Conservation (phyloP, 2,113 vertebrate genomes). For the Pseudopodoces humilis region DNA sequence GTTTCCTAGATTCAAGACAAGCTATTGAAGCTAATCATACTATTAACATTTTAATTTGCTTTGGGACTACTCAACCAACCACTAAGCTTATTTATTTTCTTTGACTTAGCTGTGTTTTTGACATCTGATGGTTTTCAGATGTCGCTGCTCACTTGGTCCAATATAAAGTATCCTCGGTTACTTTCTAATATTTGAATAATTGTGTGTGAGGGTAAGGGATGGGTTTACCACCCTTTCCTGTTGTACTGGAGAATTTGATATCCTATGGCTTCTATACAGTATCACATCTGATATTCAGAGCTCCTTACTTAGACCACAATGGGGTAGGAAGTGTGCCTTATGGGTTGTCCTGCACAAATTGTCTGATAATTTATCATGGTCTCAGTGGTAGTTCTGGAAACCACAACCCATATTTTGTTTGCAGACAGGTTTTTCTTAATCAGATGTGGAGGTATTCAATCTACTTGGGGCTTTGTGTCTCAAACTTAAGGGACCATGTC, state of each 20-base stretch:
- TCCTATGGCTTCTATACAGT: not conserved
- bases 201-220: not conserved
- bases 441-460: not conserved
- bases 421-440: not conserved
- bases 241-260: not conserved
- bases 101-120: not conserved
- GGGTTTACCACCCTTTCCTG: not conserved
- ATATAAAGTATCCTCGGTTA: not conserved
- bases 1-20: not conserved
- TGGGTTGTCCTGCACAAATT: not conserved
- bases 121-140: not conserved
- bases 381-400: not conserved
- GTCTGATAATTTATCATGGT: not conserved
- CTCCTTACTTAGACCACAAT: not conserved
- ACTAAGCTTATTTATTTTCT: not conserved
- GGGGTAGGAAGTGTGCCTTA: not conserved
- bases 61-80: not conserved
- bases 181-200: not conserved
- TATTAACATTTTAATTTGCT: not conserved
- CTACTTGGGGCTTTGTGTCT: not conserved
- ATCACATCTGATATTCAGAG: not conserved
- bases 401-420: not conserved
- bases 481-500: not conserved
- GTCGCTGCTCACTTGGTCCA: not conserved
- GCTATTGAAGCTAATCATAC: not conserved